Percentiles rank a stretch among this genome's conserved stretches.
Conservation (phyloP, 2,888 invertebrate genomes). For the Drosophila mettleri region DNA sequence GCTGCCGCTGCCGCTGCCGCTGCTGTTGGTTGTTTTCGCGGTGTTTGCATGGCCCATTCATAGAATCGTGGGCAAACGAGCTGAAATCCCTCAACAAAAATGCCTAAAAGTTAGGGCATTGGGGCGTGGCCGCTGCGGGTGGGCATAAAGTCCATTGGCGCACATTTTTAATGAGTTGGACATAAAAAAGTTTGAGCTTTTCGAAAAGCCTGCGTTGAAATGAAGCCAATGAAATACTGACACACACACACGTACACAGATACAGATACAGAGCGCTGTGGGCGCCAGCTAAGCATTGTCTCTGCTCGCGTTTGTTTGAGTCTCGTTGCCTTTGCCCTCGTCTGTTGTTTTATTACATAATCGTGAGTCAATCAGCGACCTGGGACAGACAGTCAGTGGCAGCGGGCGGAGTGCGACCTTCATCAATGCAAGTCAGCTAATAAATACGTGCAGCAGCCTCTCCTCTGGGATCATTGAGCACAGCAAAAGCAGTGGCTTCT, state of each 20-base stretch:
- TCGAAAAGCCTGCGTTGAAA: slow-evolving; percentile 71
- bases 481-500: not conserved
- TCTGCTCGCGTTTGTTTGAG: slow-evolving; percentile 35
- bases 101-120: slow-evolving; percentile 46
- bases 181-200: slow-evolving; percentile 80
- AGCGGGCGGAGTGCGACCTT: slow-evolving; percentile 44
- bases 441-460: slow-evolving; percentile 76
- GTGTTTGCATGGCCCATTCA: slow-evolving; percentile 40
- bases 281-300: slow-evolving; percentile 52
- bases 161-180: slow-evolving; percentile 80
- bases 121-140: slow-evolving; percentile 29
- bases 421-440: slow-evolving; percentile 76
- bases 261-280: not conserved
- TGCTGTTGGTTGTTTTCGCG: slow-evolving; percentile 33
- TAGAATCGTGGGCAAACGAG: slow-evolving; percentile 30
- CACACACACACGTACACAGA: slow-evolving; percentile 23
- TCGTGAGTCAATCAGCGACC: slow-evolving; percentile 81
- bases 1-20: too few relatives aligned
- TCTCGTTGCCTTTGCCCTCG: slow-evolving; percentile 46
- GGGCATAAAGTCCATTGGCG: slow-evolving; percentile 70
- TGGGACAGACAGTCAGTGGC: slow-evolving; percentile 13
- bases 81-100: slow-evolving; percentile 35
- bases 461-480: slow-evolving; percentile 10
- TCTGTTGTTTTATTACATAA: slow-evolving; percentile 80
- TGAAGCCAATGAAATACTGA: slow-evolving; percentile 63